A percentile compares a stretch with the other conserved stretches of the same genome.
phyloP scores from a whole-genome alignment of 92 coral and sea anemone species.

The Bergia puertoricense region DNA sequence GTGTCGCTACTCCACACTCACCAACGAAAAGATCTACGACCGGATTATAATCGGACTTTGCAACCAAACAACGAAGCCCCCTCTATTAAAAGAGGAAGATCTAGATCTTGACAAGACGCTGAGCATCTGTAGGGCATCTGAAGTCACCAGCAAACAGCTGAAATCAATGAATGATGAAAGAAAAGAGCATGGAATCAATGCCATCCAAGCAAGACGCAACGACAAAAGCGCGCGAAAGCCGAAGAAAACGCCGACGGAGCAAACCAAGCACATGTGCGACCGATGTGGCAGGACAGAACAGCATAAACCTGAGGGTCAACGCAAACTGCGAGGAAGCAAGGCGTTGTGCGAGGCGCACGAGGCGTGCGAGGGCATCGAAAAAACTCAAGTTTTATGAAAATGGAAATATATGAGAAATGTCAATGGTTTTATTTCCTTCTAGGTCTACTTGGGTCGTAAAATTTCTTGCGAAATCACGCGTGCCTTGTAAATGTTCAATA shows the following conservation, averaged over 20 bases:
- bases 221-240: background rate
- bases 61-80: conserved; percentile 28
- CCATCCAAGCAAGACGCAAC: background rate
- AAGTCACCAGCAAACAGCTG: conserved; percentile 38
- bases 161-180: conserved; percentile 40
- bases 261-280: background rate
- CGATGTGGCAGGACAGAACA: background rate
- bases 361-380: background rate
- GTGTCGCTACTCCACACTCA: conserved; percentile 13
- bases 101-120: conserved; percentile 41
- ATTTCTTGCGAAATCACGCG: background rate
- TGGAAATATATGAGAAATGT: background rate
- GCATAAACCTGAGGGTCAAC: background rate
- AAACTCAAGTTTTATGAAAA: no score
- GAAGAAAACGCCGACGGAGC: background rate
- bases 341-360: background rate
- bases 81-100: conserved; percentile 43
- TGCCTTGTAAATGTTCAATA: background rate
- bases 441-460: background rate
- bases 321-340: background rate
- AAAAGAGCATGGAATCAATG: conserved; percentile 17
- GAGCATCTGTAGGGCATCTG: conserved; percentile 32
- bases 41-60: conserved; percentile 39
- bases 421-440: background rate
- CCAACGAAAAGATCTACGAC: background rate